Evolutionary conservation across 53 echinoderm and acorn worm species (phyloP).

Genomic region (Stichopus horrens): DNA sequence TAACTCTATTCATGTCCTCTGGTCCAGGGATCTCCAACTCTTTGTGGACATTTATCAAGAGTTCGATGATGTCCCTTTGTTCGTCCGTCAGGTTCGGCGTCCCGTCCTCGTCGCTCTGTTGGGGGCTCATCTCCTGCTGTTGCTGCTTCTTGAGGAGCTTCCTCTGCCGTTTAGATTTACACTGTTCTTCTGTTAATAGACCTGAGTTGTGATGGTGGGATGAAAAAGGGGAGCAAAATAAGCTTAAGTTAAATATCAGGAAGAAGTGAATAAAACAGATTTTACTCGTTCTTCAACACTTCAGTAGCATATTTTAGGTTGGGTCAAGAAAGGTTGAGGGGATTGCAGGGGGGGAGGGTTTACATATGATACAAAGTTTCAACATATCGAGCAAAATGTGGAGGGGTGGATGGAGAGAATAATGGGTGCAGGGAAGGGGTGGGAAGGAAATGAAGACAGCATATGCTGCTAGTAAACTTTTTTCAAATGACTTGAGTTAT

Average conservation of each 20-base stretch:
- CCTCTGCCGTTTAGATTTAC: slow-evolving; percentile 96
- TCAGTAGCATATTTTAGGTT: too few species aligned
- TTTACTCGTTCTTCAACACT: background rate
- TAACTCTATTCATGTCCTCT: slow-evolving; percentile 90
- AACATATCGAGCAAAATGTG: too few species aligned
- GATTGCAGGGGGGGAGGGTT: too few species aligned
- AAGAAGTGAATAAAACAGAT: background rate
- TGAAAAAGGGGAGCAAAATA: background rate
- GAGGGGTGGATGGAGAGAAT: too few species aligned
- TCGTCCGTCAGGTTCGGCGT: slow-evolving; percentile 84
- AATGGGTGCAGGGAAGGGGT: too few species aligned
- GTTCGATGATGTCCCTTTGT: slow-evolving; percentile 90
- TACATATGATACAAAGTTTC: too few species aligned
- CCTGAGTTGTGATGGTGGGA: slow-evolving; percentile 50
- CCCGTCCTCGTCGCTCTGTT: slow-evolving; percentile 91
- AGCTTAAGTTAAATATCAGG: background rate
- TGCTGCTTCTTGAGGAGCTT: slow-evolving; percentile 95
- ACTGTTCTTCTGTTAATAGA: slow-evolving; percentile 98
- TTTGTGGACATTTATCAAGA: slow-evolving; percentile 82
- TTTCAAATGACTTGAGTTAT: too few species aligned
- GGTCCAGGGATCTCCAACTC: slow-evolving; percentile 97
- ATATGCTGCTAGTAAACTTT: too few species aligned
- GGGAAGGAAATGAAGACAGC: too few species aligned
- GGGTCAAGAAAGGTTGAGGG: too few species aligned
- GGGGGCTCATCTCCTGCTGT: slow-evolving; percentile 84